These are phyloP conservation scores for Cryptus armator DNA, from an alignment of 2,888 invertebrate genomes.

Conservation along the genomic window DNA sequence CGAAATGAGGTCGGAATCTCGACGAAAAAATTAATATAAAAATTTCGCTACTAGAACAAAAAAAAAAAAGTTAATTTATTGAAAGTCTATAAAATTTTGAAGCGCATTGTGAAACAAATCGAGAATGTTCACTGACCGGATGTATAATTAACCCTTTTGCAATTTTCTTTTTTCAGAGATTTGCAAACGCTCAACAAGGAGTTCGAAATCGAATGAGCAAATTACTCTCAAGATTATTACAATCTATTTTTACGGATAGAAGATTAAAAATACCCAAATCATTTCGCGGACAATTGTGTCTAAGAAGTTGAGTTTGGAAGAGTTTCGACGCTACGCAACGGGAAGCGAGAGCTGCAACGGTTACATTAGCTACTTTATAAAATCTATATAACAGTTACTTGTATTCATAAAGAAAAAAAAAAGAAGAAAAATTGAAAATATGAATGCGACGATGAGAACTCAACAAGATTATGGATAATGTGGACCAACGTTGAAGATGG, in stretches of 20 bases:
- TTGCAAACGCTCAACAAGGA: conserved; percentile 84
- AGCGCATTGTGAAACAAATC: not conserved
- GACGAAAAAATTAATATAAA: conserved; percentile 13
- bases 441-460: not conserved
- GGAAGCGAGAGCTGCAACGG: not conserved
- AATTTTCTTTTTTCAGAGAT: conserved; percentile 83
- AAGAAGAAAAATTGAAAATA: not conserved
- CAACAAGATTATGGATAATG: conserved; percentile 19
- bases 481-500: not conserved
- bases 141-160: conserved; percentile 2
- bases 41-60: not conserved
- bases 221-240: not conserved
- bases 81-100: no score
- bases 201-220: conserved; percentile 80
- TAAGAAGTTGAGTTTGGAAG: not conserved
- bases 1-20: conserved; percentile 85
- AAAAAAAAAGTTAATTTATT: not conserved
- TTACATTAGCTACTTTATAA: conserved; percentile 40
- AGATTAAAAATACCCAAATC: not conserved
- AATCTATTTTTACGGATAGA: no score
- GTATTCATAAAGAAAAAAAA: conserved; percentile 42
- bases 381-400: conserved; percentile 33
- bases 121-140: conserved; percentile 14
- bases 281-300: not conserved
- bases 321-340: not conserved